Percentiles rank a stretch among this genome's conserved stretches.
Conservation (phyloP, 2,113 vertebrate genomes). For the Epinephelus fuscoguttatus region DNA sequence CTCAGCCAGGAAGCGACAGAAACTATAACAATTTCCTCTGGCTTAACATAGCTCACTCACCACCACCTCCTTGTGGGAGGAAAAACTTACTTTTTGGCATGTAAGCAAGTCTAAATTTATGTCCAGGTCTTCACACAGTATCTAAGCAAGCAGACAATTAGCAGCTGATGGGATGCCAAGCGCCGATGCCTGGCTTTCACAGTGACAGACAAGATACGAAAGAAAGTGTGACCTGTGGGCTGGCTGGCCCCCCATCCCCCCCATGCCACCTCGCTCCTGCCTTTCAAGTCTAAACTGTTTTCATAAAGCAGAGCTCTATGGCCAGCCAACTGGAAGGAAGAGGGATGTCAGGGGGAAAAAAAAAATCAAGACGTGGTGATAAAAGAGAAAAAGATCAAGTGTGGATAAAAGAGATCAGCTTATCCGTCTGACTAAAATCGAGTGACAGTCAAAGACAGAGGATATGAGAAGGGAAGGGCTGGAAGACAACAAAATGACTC, state of each 20-base stretch:
- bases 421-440: slow-evolving; percentile 71
- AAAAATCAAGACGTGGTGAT: slow-evolving; percentile 68
- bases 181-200: slow-evolving; percentile 33
- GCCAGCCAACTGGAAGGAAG: slow-evolving; percentile 67
- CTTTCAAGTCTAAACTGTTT: slow-evolving; percentile 78
- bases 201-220: slow-evolving; percentile 49
- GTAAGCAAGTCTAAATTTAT: slow-evolving; percentile 66
- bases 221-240: slow-evolving; percentile 47
- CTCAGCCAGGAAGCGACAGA: slow-evolving; percentile 10
- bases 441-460: slow-evolving; percentile 72
- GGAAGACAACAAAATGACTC: slow-evolving; percentile 70
- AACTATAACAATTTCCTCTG: slow-evolving; percentile 43
- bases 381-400: slow-evolving; percentile 81
- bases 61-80: slow-evolving; percentile 37
- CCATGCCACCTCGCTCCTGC: slow-evolving; percentile 24
- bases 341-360: slow-evolving; percentile 39
- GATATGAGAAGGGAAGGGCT: slow-evolving; percentile 60
- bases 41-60: slow-evolving; percentile 17
- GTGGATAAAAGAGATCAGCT: slow-evolving; percentile 80
- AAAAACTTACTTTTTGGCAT: slow-evolving; percentile 53
- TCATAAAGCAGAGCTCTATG: slow-evolving; percentile 61
- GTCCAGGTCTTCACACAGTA: slow-evolving; percentile 42
- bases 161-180: slow-evolving; percentile 45
- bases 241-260: neutral
- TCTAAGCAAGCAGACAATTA: slow-evolving; percentile 63